A percentile compares a stretch with the other conserved stretches of the same genome.
Evolutionary conservation across 2,797 vertebrate species (phyloP).

Genomic region (Crocidura indochinensis): DNA sequence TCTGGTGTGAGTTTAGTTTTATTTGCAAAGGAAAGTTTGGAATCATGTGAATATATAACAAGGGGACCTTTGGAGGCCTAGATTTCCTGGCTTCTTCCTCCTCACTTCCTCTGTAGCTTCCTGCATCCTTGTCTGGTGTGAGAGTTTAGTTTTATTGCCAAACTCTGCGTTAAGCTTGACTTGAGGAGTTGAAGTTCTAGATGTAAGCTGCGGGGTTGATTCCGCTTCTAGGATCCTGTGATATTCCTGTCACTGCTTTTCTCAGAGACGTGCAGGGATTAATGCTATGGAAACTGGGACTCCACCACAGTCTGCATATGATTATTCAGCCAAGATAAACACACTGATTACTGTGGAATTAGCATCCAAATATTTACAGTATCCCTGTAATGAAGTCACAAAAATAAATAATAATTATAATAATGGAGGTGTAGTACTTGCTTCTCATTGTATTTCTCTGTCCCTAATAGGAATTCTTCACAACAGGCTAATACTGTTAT

Average conservation of each 20-base stretch:
- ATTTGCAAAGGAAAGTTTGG: too few relatives aligned
- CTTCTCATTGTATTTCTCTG: slow-evolving; percentile 53
- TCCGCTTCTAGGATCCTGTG: too few relatives aligned
- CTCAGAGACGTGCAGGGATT: slow-evolving; percentile 57
- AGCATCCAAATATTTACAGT: slow-evolving; percentile 75
- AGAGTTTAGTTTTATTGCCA: too few relatives aligned
- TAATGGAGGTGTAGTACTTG: slow-evolving; percentile 68
- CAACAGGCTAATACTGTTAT: neutral
- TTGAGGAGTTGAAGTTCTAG: too few relatives aligned
- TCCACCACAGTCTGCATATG: slow-evolving; percentile 54
- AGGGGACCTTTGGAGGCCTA: too few relatives aligned
- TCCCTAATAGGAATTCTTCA: slow-evolving; percentile 49
- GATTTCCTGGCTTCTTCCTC: too few relatives aligned
- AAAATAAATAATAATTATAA: slow-evolving; percentile 78
- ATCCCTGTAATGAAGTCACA: slow-evolving; percentile 69
- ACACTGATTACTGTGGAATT: slow-evolving; percentile 76
- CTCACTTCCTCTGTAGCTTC: too few relatives aligned
- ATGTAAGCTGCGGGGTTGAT: too few relatives aligned
- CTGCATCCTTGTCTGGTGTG: too few relatives aligned
- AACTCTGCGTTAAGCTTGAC: too few relatives aligned
- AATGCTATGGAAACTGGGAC: slow-evolving; percentile 72
- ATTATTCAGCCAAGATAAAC: slow-evolving; percentile 75
- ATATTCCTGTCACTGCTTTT: neutral
- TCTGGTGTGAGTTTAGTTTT: too few relatives aligned
- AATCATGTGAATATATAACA: too few relatives aligned